Base-by-base conservation (phyloP, 2,113 vertebrate species). In the Charadrius vociferus region DNA sequence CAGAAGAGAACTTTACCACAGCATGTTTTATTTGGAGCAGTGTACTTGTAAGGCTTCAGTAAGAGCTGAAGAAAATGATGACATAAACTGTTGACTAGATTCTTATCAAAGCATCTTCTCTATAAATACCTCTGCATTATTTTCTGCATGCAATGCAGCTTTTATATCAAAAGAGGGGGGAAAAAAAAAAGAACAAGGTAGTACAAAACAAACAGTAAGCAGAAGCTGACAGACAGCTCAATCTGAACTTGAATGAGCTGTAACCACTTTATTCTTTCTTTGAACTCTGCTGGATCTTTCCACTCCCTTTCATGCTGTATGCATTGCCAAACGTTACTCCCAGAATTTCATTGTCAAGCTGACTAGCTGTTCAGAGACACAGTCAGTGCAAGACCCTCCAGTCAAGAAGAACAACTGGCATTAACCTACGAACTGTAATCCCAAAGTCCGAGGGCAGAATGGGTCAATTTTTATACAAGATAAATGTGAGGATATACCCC, bases 1-100 rank as follows among this genome's bases (percentile, higher is more conserved):
- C 61, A 93, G 68, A 53, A 47, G 41, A 89, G 22, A 71, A 50
- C 81, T 90, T 71, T 26, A 83, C 92, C 87, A 90, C 75, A 93
- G 94, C n/a, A 23, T 62, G 74, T 84, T 94, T 93, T 86, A 49
- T 45, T 90, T 93, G 79, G 71, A 95, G 20, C 6, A 5, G 58
- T 50, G 32, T 49, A 68, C 82, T 89, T 8, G 2, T 9, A 41
- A 72, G 63, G 34, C 52, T 90, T 67, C 53, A 91, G 50, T n/a
- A 14, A 67, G 72, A 90, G 75, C 34, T 90, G 62, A 37, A 70
- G 63, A 67, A 97, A 93, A 92, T 11, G 13, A 87, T 49, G 80
- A 80, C 88, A 92, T 66, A 53, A 96, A 52, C n/a, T 63, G 61
- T 58, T 81, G 32, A 87, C 37, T 59, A 72, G 67, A 65, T 82